Base-by-base conservation (phyloP, 1,140 invertebrate species). In the Brachionus plicatilis region DNA sequence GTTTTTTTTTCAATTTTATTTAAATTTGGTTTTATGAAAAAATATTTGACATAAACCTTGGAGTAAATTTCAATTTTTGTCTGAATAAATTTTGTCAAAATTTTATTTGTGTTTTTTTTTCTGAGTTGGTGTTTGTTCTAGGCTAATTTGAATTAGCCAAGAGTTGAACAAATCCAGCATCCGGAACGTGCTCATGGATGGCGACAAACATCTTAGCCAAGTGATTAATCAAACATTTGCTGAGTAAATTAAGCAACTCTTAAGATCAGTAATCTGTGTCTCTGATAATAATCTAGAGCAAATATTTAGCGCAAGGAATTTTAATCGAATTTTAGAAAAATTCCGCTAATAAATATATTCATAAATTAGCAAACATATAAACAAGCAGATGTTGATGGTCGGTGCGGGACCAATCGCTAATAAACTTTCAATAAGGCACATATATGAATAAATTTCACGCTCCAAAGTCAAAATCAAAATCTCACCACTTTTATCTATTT, bases 391-490 rank as follows among this genome's bases (percentile, higher is more conserved):
- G 43, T 76, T 76, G 43, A 47, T 76, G 9, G 17, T 47, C 8
- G 43, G 66, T 37, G 27, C 37, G 27, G 66, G 37, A 70, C 37
- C 37, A 70, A 70, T 33, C 17, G 37, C 29, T 70, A 37, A 70
- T 70, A 70, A 70, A 76, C 17, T 27, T 27, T 47, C 41, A 76
- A 76, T 50, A 76, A 76, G 41, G 43, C 47, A 76, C 45, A 50
- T 37, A 70, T n/a, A 76, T 50, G 72, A 53, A 76, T 76, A 76
- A 76, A 76, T 76, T 76, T 76, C 45, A 76, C 72, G 72, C 72
- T 76, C 20, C 20, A 60, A 60, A 20, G 5, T 20, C 8, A 60
- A 24, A 9, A 20, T 60, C 9, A 68, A 68, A 68, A 27, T 56
- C 17, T 24, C 17, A 56, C 20, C 8, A 60, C 53, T 75, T 75